A percentile compares a stretch with the other conserved stretches of the same genome.
Conservation (phyloP, 35 echinoderm and acorn worm genomes). For the Acanthaster planci region DNA sequence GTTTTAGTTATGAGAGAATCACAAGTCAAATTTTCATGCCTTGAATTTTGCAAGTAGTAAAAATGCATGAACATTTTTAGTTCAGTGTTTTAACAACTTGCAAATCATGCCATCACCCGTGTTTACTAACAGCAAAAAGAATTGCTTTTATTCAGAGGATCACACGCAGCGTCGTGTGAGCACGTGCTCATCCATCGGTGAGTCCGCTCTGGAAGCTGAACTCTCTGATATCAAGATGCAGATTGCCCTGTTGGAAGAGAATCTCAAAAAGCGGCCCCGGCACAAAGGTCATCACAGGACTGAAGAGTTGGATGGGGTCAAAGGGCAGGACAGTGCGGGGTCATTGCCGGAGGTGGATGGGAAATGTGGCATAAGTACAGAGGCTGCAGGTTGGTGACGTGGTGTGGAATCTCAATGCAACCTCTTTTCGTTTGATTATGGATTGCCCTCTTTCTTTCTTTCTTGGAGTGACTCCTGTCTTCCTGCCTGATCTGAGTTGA, state of each 20-base stretch:
- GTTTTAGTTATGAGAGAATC: too few relatives aligned
- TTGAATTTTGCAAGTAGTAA: too few relatives aligned
- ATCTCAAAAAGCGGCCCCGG: slow-evolving; percentile 27
- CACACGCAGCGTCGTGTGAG: slow-evolving; percentile 32
- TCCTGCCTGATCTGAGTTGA: neutral
- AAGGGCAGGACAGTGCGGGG: slow-evolving; percentile 24
- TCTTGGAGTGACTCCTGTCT: neutral
- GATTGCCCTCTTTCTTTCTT: neutral
- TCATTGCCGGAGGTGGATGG: neutral
- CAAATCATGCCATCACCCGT: too few relatives aligned
- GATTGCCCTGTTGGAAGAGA: slow-evolving; percentile 63
- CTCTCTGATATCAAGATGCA: slow-evolving; percentile 74
- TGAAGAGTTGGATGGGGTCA: slow-evolving; percentile 22
- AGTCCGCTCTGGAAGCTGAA: slow-evolving; percentile 68
- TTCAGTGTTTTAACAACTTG: too few relatives aligned
- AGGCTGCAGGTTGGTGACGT: slow-evolving; percentile 53
- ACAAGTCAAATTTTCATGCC: too few relatives aligned
- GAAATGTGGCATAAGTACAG: slow-evolving; percentile 14
- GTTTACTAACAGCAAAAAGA: neutral
- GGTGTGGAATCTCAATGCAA: neutral
- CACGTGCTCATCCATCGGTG: slow-evolving; percentile 76
- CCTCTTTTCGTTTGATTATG: neutral
- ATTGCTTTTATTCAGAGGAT: slow-evolving; percentile 23
- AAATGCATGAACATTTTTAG: too few relatives aligned
- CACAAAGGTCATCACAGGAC: neutral